Conservation (phyloP, 2,113 vertebrate species). For the Syngnathus floridae region DNA sequence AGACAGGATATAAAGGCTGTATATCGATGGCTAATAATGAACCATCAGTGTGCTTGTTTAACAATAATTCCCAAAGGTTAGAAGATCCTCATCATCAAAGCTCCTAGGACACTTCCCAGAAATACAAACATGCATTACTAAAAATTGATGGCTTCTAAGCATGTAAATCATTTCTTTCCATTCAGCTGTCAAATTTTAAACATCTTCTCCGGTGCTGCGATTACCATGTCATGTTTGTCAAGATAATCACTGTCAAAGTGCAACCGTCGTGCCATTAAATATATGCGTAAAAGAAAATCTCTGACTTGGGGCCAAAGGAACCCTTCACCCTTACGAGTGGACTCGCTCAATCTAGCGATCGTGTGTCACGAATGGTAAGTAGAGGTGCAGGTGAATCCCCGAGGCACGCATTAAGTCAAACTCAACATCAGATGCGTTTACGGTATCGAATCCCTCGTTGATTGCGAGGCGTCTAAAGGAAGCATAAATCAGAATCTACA, state of each 20-base stretch:
- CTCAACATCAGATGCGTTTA: slow-evolving; percentile 50
- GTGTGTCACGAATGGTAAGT: slow-evolving; percentile 40
- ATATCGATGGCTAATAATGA: neutral
- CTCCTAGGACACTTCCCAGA: neutral
- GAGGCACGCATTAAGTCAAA: slow-evolving; percentile 58
- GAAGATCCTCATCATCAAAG: neutral
- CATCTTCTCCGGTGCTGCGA: slow-evolving; percentile 28
- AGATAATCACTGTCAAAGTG: slow-evolving; percentile 54
- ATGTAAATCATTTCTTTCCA: slow-evolving; percentile 43
- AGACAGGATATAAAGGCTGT: neutral
- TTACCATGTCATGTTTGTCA: slow-evolving; percentile 56
- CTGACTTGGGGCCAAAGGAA: slow-evolving; percentile 35
- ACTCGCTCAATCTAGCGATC: slow-evolving; percentile 50
- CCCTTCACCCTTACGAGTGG: slow-evolving; percentile 42
- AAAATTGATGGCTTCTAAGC: neutral
- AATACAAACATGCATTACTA: neutral
- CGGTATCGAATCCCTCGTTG: slow-evolving; percentile 45
- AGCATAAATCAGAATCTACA: slow-evolving; percentile 17
- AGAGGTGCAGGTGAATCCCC: slow-evolving; percentile 47
- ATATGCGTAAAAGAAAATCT: slow-evolving; percentile 26
- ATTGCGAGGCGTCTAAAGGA: slow-evolving; percentile 29
- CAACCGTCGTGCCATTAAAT: slow-evolving; percentile 32
- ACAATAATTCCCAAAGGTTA: neutral
- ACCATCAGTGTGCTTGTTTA: neutral
- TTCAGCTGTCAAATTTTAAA: slow-evolving; percentile 33